A percentile compares a stretch with the other conserved stretches of the same genome.
Evolutionary conservation across 2,797 vertebrate genomes (phyloP).

Genomic region (Oophaga sylvatica): DNA sequence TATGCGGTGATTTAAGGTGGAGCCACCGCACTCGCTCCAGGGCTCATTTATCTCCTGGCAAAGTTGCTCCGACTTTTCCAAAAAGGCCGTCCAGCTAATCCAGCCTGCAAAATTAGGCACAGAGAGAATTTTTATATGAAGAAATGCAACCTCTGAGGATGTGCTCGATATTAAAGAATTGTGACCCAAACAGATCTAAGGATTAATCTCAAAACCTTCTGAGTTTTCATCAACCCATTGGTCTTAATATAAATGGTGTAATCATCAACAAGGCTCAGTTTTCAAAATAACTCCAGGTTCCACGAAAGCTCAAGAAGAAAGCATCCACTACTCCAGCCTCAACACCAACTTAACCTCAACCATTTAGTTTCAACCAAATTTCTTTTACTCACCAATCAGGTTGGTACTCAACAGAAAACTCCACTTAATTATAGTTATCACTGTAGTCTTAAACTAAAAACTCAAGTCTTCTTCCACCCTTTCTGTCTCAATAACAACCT

Average conservation of each 20-base stretch:
- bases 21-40: neutral
- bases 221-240: too few species aligned
- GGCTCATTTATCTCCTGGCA: conserved; percentile 18
- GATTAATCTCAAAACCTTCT: neutral
- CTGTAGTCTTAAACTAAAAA: neutral
- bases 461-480: neutral
- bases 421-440: neutral
- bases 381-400: too few species aligned
- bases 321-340: too few species aligned
- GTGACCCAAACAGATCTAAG: neutral
- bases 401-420: too few species aligned
- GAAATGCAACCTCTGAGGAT: neutral
- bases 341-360: too few species aligned
- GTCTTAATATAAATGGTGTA: too few species aligned
- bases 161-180: too few species aligned
- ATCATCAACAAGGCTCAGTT: too few species aligned
- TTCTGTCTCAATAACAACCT: neutral
- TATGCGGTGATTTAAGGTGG: conserved; percentile 21
- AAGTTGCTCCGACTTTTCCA: conserved; percentile 12
- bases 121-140: neutral
- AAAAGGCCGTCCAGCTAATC: neutral
- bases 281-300: too few species aligned
- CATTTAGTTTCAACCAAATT: too few species aligned
- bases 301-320: too few species aligned
- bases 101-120: neutral